These are phyloP conservation scores for Paracanthobrama guichenoti DNA, from an alignment of 2,113 vertebrate genomes.

Conservation along the genomic window DNA sequence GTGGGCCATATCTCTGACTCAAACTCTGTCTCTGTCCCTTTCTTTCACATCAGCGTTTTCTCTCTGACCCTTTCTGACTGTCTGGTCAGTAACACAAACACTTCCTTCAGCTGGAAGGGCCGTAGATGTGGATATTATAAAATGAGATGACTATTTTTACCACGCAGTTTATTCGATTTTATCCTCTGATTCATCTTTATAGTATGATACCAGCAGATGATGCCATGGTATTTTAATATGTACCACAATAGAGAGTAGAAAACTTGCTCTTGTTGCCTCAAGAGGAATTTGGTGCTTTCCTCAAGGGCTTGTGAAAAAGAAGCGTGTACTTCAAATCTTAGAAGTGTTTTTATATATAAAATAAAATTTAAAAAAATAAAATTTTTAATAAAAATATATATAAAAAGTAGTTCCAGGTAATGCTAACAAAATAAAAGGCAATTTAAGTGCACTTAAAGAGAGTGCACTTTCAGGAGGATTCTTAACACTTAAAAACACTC, in stretches of 20 bases:
- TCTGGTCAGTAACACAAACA: constrained; percentile 10
- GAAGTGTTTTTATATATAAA: neutral
- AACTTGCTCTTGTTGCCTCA: neutral
- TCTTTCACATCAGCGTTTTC: neutral
- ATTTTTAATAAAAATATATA: too few relatives aligned
- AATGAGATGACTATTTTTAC: neutral
- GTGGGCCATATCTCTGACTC: constrained; percentile 24
- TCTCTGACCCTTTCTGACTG: neutral
- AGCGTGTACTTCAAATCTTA: neutral
- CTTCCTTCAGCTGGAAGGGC: neutral
- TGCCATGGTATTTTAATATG: neutral
- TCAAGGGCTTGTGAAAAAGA: neutral
- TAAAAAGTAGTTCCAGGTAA: neutral
- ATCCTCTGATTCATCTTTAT: neutral
- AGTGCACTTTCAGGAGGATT: neutral
- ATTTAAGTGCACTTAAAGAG: neutral
- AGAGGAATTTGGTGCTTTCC: neutral
- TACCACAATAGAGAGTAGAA: neutral
- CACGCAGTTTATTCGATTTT: neutral
- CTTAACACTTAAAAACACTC: neutral
- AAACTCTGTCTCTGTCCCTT: constrained; percentile 9
- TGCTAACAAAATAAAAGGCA: neutral
- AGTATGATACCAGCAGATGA: neutral
- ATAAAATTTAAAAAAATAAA: too few relatives aligned
- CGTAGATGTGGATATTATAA: neutral